Base-by-base conservation (phyloP, 2,797 vertebrate genomes). In the Todus mexicanus region DNA sequence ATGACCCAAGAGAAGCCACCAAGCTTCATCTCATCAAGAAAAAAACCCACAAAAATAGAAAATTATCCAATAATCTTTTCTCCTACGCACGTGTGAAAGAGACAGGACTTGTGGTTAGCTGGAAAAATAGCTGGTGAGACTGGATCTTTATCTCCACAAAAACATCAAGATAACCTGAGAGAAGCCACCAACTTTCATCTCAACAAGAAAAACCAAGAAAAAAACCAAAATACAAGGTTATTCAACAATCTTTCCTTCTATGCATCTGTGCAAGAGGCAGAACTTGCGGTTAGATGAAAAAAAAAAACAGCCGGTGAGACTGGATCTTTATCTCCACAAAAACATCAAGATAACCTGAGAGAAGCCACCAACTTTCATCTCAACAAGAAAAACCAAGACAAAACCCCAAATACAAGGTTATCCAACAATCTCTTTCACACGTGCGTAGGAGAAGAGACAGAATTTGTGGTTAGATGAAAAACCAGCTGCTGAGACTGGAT, bases 181-280 rank as follows among this genome's bases (percentile, higher is more conserved):
- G 48, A 48, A 48, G 48, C 13, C 48, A 48, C 27, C 23, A 25
- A 42, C 22, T 29, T 53, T 53, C 51, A 53, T 2, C 40, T 57
- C 19, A 15, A 16, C 31, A 5, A 50, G 5, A 35, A 37, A 63
- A 56, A 19, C 45, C 45, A 48, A 48, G 9, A n/a, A n/a, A 19
- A 20, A 54, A 29, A 50, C 29, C 26, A 31, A 31, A 53, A 31
- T 53, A 31, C 31, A 31, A 53, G 27, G 12, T 17, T 11, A 31
- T 22, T 33, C 20, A n/a, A 22, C 16, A 23, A 16, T 14, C 5
- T 42, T 25, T 14, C 33, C 57, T 53, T 56, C 12, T 9, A 3
- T 0, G 5, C 11, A 12, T 10, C 27, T 11, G 7, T 3, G 10
- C 12, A 9, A 75, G 37, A 51, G 27, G 4, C 12, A 29, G 16